Evolutionary conservation across 2,888 invertebrate species (phyloP).

Genomic region (Ceraclea dissimilis): DNA sequence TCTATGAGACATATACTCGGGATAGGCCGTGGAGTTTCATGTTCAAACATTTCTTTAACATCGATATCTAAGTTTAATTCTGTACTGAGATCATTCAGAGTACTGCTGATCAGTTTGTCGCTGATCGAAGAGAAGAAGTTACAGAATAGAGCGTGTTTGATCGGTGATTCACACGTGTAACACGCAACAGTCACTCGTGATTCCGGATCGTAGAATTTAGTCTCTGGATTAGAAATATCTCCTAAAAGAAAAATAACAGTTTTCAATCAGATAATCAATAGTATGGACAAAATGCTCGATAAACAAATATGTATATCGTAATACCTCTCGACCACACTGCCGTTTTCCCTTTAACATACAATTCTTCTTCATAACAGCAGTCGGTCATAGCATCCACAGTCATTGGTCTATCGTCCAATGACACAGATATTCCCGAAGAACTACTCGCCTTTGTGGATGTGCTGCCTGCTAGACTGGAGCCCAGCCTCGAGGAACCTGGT

Average conservation of each 20-base stretch:
- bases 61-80: constrained; percentile 45
- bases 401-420: constrained; percentile 25
- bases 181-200: constrained; percentile 56
- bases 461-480: constrained; percentile 41
- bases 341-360: constrained; percentile 77
- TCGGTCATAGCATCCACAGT: constrained; percentile 40
- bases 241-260: constrained; percentile 34
- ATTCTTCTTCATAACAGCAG: constrained; percentile 69
- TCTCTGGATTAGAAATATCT: constrained; percentile 44
- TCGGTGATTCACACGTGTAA: constrained; percentile 75
- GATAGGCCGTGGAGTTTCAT: constrained; percentile 46
- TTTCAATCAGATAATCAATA: too few relatives aligned
- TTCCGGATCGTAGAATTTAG: constrained; percentile 45
- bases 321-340: constrained; percentile 74
- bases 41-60: constrained; percentile 45
- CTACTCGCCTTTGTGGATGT: constrained; percentile 4
- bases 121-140: constrained; percentile 46
- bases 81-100: constrained; percentile 43
- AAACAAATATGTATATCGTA: neutral
- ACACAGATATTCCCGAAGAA: constrained; percentile 2
- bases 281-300: neutral
- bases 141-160: constrained; percentile 75
- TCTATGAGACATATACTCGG: constrained; percentile 69
- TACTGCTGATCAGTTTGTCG: constrained; percentile 49
- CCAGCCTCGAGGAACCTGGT: constrained; percentile 35